Conservation (phyloP, 53 echinoderm and acorn worm species). For the Astropecten irregularis region DNA sequence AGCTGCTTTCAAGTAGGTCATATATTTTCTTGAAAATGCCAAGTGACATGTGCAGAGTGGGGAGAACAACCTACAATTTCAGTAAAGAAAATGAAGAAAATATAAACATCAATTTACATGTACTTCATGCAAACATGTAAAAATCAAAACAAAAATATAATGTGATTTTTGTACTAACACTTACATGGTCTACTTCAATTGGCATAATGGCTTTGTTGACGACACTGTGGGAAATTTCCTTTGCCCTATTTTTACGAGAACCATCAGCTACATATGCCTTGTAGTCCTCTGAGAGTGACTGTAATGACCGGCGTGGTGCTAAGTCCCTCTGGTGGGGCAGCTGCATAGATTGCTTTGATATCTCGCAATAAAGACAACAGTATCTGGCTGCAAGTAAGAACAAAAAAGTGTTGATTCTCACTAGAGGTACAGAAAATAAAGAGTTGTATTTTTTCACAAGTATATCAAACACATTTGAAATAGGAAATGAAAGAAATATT, state of each 20-base stretch:
- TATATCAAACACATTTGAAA: neutral
- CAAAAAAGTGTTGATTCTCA: neutral
- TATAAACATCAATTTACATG: neutral
- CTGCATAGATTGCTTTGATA: slow-evolving; percentile 4
- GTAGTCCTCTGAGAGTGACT: neutral
- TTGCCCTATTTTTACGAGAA: neutral
- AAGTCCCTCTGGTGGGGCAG: neutral
- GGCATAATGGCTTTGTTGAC: slow-evolving; percentile 12
- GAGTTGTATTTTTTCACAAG: too few relatives aligned
- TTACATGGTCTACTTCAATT: slow-evolving; percentile 15
- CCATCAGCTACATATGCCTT: neutral
- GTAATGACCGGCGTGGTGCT: neutral
- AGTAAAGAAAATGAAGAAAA: neutral
- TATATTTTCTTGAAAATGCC: slow-evolving; percentile 18
- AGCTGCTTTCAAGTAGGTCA: slow-evolving; percentile 3
- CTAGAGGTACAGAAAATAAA: neutral
- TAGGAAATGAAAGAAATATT: too few relatives aligned
- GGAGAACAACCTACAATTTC: neutral
- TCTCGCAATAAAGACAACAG: slow-evolving; percentile 30
- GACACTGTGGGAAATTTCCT: slow-evolving; percentile 17
- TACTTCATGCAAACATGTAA: neutral
- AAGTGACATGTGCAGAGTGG: slow-evolving; percentile 21
- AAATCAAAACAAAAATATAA: neutral
- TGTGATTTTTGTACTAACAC: too few relatives aligned
- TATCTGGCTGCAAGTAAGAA: slow-evolving; percentile 27